Base-by-base conservation (phyloP, 35 echinoderm and acorn worm genomes). In the Amphiura filiformis region DNA sequence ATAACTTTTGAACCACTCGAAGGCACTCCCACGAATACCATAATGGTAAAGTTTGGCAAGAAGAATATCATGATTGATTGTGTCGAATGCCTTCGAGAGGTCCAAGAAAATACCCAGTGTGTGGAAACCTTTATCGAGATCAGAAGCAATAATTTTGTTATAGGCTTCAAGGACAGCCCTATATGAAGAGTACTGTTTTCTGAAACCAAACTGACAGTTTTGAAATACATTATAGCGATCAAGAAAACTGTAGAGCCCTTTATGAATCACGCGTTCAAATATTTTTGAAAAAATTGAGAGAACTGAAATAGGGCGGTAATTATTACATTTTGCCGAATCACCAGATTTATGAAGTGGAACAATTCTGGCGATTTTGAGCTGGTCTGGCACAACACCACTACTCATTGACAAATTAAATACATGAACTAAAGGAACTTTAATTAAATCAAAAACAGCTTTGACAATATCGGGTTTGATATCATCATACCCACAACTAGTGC, bases 1-100 rank as follows among this genome's bases (percentile, higher is more conserved):
- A 26, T 93, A 85, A 88, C 87, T 93, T 64, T 77, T 65, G 86
- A 93, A 88, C 91, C 86, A 93, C 32, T 88, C 40, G 77, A 93
- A 86, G 57, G 91, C 80, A 37, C n/a, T 39, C 77, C 92, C 86
- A 56, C 92, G 81, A 79, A 93, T 80, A 20, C 92, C 92, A 93
- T 85, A 89, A 78, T 84, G 80, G 20, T 57, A 79, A 0, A 93
- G 82, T 81, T 93, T 89, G 31, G 56, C 31, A 20, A 89, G 81
- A 31, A 84, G 56, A 57, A 93, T 93, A 37, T 89, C 81, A 86
- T 93, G 87, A 76, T 89, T 87, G 61, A 93, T 83, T 34, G 86
- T 93, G 87, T 93, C 81, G 57, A 93, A 89, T 37, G 92, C 92
- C 77, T 89, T 85, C 33, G 82, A 86, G 65, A 84, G 78, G 92